A percentile compares a stretch with the other conserved stretches of the same genome.
phyloP scores from a whole-genome alignment of 2,113 vertebrate genomes.

The Xiphophorus hellerii region DNA sequence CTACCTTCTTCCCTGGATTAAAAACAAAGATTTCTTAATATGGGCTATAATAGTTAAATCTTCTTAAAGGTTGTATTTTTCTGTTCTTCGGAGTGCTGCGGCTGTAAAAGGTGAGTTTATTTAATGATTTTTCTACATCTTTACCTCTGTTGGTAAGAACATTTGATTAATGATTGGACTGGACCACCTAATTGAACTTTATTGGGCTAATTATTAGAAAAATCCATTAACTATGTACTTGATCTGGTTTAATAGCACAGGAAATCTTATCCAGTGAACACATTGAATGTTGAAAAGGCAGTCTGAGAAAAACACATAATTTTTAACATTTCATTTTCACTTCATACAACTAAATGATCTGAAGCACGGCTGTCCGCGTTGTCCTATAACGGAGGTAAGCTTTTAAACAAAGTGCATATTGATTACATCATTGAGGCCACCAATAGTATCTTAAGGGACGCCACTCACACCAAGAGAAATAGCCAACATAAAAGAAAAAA shows the following conservation, averaged over 20 bases:
- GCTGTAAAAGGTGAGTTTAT: background rate
- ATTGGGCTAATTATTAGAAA: background rate
- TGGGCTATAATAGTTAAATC: background rate
- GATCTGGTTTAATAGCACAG: background rate
- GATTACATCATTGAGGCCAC: constrained; percentile 62
- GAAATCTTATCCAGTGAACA: constrained; percentile 11
- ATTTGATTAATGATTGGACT: constrained; percentile 3
- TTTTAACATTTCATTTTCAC: constrained; percentile 1
- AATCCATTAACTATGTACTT: background rate
- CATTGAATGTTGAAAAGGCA: constrained; percentile 14
- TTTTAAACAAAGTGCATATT: constrained; percentile 71
- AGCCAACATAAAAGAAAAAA: constrained; percentile 55
- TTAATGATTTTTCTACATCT: background rate
- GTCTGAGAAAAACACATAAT: constrained; percentile 6
- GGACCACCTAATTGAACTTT: background rate
- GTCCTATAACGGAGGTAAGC: constrained; percentile 31
- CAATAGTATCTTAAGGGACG: constrained; percentile 45
- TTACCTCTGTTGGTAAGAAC: background rate
- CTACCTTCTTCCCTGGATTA: too few relatives aligned
- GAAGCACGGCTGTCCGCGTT: constrained; percentile 9
- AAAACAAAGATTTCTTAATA: background rate
- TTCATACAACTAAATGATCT: constrained; percentile 10
- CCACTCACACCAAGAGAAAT: constrained; percentile 47
- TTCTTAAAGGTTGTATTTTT: background rate
- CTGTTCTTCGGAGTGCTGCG: background rate